These are phyloP conservation scores for Stenichneumon culpator DNA, from an alignment of 2,888 invertebrate species.

Conservation along the genomic window DNA sequence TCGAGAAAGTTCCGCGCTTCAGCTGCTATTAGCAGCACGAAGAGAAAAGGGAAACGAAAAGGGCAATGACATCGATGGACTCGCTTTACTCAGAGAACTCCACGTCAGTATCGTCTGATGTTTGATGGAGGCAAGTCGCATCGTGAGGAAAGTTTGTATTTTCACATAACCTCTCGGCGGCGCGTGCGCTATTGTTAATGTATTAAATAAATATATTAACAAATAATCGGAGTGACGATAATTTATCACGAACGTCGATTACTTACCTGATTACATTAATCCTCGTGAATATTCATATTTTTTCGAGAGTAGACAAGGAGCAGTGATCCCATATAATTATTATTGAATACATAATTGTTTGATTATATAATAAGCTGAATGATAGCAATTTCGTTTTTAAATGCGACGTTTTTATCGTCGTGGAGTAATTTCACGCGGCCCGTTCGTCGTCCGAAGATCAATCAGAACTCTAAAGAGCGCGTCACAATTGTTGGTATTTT, in stretches of 20 bases:
- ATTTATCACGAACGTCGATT: background rate
- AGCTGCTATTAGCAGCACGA: too few species aligned
- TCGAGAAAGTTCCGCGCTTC: background rate
- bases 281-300: background rate
- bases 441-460: background rate
- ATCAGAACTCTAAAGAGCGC: background rate
- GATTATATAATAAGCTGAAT: too few species aligned
- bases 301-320: slow-evolving; percentile 7
- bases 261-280: slow-evolving; percentile 2
- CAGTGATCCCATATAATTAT: slow-evolving; percentile 54
- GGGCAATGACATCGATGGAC: background rate
- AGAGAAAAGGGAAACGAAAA: too few species aligned
- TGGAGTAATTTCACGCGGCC: slow-evolving; percentile 9
- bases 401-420: slow-evolving; percentile 1
- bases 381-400: too few species aligned
- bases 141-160: background rate
- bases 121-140: background rate
- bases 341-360: too few species aligned
- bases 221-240: background rate
- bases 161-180: too few species aligned
- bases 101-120: background rate
- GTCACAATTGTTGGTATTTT: slow-evolving; percentile 4
- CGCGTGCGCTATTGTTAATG: too few species aligned
- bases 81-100: background rate
- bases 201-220: too few species aligned